Base-by-base conservation (phyloP, 2,888 invertebrate genomes). In the Pandemis corylana region DNA sequence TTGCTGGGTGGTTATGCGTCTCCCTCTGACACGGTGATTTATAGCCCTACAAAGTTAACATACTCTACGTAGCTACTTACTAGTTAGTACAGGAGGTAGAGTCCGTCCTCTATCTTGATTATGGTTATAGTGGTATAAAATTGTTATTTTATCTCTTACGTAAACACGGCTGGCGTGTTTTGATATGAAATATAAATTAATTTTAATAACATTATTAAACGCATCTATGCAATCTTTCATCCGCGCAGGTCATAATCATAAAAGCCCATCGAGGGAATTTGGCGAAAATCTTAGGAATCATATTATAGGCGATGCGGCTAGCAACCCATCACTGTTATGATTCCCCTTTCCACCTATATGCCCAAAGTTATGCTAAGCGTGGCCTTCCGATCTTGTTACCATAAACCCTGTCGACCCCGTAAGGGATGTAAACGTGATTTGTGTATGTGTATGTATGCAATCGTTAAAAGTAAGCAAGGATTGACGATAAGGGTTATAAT, bases 71-170 rank as follows among this genome's bases (percentile, higher is more conserved):
- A 83, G 89, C 89, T 90, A 89, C 88, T 90, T 88, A 86, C 82
- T 87, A 85, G 84, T 85, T 87, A 85, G 82, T 82, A 82, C 82
- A 84, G 83, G 86, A 85, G 86, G 87, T 81, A 82, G 86, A 66
- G 62, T 69, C 41, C 41, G 64, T 68, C 15, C 62, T 63, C 71
- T 75, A 75, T 71, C 70, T 88, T 89, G 89, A 90, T 89, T 88
- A 86, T 85, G 85, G 88, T 90, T 89, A 90, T 88, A 88, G 86
- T 82, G 87, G 85, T 85, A 88, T 90, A 89, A 89, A 89, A 85
- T 89, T 86, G 90, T 91, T 88, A 90, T 89, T 88, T 88, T 87
- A 88, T 88, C 87, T 86, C 81, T 49, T 46, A 41, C 36, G 65
- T 74, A 64, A 75, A 69, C 44, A 36, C 9, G 15, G 41, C 28